These are phyloP conservation scores for Passer domesticus DNA, from an alignment of 2,113 vertebrate species.

Conservation along the genomic window DNA sequence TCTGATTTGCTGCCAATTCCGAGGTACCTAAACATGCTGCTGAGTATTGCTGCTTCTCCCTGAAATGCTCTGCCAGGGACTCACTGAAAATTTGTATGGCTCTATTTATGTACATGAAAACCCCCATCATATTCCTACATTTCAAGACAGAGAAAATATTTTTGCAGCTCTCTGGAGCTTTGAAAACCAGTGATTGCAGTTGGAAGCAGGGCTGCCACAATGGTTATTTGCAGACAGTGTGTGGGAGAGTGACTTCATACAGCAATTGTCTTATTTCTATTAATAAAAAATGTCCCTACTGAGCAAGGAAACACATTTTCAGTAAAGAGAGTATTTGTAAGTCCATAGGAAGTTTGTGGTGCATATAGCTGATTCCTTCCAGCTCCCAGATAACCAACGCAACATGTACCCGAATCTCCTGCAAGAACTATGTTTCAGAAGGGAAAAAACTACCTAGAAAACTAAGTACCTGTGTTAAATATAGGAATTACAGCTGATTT, in stretches of 20 bases:
- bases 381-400: not conserved
- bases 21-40: not conserved
- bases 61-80: not conserved
- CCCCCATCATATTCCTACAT: fast-evolving
- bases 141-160: not conserved
- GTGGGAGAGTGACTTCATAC: not conserved
- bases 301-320: not conserved
- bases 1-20: not conserved
- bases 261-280: not conserved
- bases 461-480: not conserved
- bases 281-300: not conserved
- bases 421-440: not conserved
- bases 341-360: not conserved
- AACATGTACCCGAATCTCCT: not conserved
- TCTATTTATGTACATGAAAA: not conserved
- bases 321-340: not conserved
- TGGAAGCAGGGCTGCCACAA: not conserved
- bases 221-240: not conserved
- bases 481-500: not conserved
- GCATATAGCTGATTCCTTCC: not conserved
- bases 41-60: not conserved
- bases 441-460: not conserved
- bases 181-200: not conserved
- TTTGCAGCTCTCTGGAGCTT: not conserved
- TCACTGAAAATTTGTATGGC: not conserved